A percentile compares a stretch with the other conserved stretches of the same genome.
Evolutionary conservation across 2,113 vertebrate genomes (phyloP).

Genomic region (Athene cunicularia): DNA sequence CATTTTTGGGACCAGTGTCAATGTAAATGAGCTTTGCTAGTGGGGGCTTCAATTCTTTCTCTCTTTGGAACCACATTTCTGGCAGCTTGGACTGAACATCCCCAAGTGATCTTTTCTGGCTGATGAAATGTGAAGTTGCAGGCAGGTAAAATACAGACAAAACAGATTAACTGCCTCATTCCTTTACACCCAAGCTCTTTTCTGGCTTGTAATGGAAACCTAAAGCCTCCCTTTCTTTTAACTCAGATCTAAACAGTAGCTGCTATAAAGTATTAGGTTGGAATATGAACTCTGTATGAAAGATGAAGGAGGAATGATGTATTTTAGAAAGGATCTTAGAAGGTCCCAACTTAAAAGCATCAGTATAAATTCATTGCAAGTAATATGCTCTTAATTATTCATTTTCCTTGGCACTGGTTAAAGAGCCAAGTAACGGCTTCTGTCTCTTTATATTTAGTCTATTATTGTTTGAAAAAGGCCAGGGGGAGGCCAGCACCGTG

Average conservation of each 20-base stretch:
- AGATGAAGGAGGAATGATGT: conserved; percentile 73
- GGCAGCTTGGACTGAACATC: neutral
- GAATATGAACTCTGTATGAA: conserved; percentile 32
- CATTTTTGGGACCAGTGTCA: accelerated
- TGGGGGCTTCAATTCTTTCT: neutral
- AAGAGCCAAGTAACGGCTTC: conserved; percentile 72
- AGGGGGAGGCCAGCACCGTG: conserved; percentile 66
- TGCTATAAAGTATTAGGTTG: conserved; percentile 58
- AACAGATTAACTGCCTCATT: neutral
- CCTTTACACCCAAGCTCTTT: neutral
- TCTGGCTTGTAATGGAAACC: conserved; percentile 36
- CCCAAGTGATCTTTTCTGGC: neutral
- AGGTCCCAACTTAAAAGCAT: conserved; percentile 75
- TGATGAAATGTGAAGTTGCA: neutral
- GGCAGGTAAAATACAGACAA: conserved; percentile 4
- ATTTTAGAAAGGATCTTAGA: conserved; percentile 70
- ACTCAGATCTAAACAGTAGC: conserved; percentile 73
- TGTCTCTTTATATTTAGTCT: conserved; percentile 82
- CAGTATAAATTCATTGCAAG: conserved; percentile 73
- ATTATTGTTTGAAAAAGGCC: conserved; percentile 80
- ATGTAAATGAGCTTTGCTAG: neutral
- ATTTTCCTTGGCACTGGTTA: conserved; percentile 78
- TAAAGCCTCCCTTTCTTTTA: conserved; percentile 35
- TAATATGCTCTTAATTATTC: conserved; percentile 80
- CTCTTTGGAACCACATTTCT: neutral